Percentiles rank a stretch among this genome's conserved stretches.
Evolutionary conservation across 2,797 vertebrate species (phyloP).

Genomic region (Moxostoma hubbsi): DNA sequence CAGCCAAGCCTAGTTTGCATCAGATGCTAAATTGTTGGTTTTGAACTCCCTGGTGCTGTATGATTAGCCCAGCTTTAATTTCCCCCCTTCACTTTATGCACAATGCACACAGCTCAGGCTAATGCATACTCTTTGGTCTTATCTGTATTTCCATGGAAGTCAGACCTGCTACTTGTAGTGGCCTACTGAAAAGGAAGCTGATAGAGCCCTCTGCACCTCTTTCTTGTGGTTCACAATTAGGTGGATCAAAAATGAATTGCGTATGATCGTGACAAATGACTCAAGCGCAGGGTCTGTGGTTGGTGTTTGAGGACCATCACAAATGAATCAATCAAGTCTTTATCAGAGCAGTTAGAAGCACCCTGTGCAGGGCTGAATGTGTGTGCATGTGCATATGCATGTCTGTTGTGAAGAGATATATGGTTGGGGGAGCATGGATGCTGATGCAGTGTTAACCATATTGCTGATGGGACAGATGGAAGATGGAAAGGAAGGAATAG

Average conservation of each 20-base stretch:
- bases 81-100: conserved; percentile 48
- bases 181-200: conserved; percentile 33
- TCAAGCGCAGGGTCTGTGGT: conserved; percentile 47
- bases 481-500: conserved; percentile 65
- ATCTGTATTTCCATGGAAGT: conserved; percentile 49
- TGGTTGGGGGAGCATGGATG: conserved; percentile 51
- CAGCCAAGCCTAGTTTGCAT: conserved; percentile 51
- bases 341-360: conserved; percentile 73
- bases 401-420: conserved; percentile 75
- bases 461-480: conserved; percentile 88
- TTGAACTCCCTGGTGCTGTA: conserved; percentile 40
- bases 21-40: conserved; percentile 53
- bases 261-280: conserved; percentile 83
- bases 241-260: conserved; percentile 81
- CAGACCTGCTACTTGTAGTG: conserved; percentile 21
- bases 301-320: conserved; percentile 71
- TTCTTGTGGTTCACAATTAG: conserved; percentile 66
- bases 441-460: conserved; percentile 82
- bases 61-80: conserved; percentile 47
- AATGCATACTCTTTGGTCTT: conserved; percentile 30
- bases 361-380: conserved; percentile 60
- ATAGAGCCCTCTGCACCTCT: conserved; percentile 47
- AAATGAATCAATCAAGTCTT: conserved; percentile 80
- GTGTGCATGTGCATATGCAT: conserved; percentile 54
- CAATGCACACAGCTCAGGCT: conserved; percentile 34